Evolutionary conservation across 2,113 vertebrate genomes (phyloP).

Genomic region (Eptesicus fuscus): DNA sequence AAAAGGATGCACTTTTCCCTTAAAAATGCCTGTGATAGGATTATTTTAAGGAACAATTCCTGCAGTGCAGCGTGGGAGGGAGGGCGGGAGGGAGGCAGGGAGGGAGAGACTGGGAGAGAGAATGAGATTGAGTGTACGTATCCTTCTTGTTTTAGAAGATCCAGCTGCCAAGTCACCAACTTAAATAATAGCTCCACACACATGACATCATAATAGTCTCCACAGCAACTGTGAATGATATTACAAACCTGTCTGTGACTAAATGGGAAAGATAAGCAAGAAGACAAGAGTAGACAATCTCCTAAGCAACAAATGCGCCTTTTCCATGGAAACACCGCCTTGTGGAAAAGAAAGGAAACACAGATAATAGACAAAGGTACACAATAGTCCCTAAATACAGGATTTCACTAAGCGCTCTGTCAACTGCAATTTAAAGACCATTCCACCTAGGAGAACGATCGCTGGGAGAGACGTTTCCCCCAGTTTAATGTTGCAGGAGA

Average conservation of each 20-base stretch:
- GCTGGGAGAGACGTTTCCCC: slow-evolving; percentile 31
- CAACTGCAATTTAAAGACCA: slow-evolving; percentile 66
- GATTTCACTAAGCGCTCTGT: slow-evolving; percentile 54
- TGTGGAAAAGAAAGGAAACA: slow-evolving; percentile 53
- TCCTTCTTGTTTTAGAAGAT: neutral
- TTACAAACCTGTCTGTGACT: slow-evolving; percentile 63
- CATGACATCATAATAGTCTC: slow-evolving; percentile 57
- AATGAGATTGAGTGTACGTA: neutral
- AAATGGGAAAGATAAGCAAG: slow-evolving; percentile 45
- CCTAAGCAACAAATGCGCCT: slow-evolving; percentile 65
- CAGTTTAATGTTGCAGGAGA: slow-evolving; percentile 14
- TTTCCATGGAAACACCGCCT: slow-evolving; percentile 68
- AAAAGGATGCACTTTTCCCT: neutral
- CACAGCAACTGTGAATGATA: slow-evolving; percentile 56
- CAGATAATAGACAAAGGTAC: slow-evolving; percentile 65
- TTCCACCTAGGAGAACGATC: slow-evolving; percentile 53
- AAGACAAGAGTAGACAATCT: slow-evolving; percentile 50
- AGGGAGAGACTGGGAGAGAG: neutral
- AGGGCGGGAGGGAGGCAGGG: neutral
- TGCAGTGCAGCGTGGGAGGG: neutral
- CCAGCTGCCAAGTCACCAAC: slow-evolving; percentile 47
- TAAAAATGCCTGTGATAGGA: neutral
- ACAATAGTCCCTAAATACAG: slow-evolving; percentile 69
- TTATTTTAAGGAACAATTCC: neutral
- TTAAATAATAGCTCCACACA: neutral